These are phyloP conservation scores for Hippocampus zosterae DNA, from an alignment of 2,113 vertebrate species.

Conservation along the genomic window DNA sequence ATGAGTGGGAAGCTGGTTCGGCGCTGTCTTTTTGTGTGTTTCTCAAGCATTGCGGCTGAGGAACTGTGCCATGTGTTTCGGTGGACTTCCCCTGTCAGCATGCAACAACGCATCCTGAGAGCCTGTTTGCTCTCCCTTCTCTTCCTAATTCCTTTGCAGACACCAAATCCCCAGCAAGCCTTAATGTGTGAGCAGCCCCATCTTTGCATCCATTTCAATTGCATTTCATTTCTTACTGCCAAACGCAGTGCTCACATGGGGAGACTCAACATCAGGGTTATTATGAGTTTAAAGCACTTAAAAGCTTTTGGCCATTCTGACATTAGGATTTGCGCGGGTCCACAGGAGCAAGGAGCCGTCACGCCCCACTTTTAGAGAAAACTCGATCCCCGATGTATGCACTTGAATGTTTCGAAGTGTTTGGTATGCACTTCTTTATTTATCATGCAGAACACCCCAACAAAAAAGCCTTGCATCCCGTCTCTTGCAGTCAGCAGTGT, in stretches of 20 bases:
- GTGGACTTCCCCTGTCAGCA: conserved; percentile 24
- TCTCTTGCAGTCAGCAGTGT: conserved; percentile 32
- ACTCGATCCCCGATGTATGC: conserved; percentile 44
- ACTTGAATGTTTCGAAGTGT: conserved; percentile 31
- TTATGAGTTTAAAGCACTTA: conserved; percentile 66
- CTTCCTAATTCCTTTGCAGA: conserved; percentile 47
- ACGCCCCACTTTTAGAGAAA: conserved; percentile 38
- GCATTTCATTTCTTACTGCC: conserved; percentile 49
- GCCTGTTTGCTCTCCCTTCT: conserved; percentile 39
- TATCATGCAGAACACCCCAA: conserved; percentile 7
- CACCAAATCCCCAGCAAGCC: conserved; percentile 39
- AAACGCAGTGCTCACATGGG: conserved; percentile 46
- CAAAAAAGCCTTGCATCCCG: conserved; percentile 23
- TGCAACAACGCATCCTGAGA: conserved; percentile 34
- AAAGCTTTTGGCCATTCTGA: conserved; percentile 59
- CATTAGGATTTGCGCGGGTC: conserved; percentile 45
- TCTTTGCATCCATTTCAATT: conserved; percentile 54
- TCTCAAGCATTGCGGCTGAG: conserved; percentile 43
- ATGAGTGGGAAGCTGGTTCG: conserved; percentile 54
- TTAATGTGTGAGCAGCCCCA: conserved; percentile 30
- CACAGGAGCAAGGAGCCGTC: conserved; percentile 46
- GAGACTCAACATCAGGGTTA: conserved; percentile 54
- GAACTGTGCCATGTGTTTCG: conserved; percentile 18
- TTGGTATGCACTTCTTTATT: conserved; percentile 31
- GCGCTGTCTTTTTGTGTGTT: conserved; percentile 59